These are phyloP conservation scores for Neodiprion pinetum DNA, from an alignment of 1,140 invertebrate genomes.

Conservation along the genomic window DNA sequence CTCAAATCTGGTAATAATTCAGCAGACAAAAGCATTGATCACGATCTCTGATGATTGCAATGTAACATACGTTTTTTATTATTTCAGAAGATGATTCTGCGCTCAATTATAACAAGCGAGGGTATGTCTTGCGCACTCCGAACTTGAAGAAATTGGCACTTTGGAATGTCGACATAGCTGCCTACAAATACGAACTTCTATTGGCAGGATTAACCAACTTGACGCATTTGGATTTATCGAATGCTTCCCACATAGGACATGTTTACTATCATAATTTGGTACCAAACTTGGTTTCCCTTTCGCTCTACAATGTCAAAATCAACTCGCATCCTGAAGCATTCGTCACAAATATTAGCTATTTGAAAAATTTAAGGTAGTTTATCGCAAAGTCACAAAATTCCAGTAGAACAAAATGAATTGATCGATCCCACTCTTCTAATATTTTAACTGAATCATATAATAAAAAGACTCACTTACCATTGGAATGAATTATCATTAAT, in stretches of 20 bases:
- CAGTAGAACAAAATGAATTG: constrained; percentile 54
- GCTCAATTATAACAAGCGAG: constrained; percentile 57
- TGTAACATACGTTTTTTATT: constrained; percentile 15
- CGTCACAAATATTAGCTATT: constrained; percentile 42
- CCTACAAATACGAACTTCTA: constrained; percentile 61
- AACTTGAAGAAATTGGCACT: constrained; percentile 71
- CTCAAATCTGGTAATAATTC: constrained; percentile 11
- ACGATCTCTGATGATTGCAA: constrained; percentile 11
- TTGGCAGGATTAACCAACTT: constrained; percentile 69
- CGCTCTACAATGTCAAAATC: constrained; percentile 76
- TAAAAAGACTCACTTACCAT: too few relatives aligned
- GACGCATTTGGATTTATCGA: constrained; percentile 81
- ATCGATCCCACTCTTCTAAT: constrained; percentile 65
- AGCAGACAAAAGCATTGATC: neutral
- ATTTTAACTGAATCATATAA: constrained; percentile 62
- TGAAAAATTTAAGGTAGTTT: constrained; percentile 52
- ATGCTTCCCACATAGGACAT: constrained; percentile 63
- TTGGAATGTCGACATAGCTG: constrained; percentile 59
- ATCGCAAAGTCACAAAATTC: neutral
- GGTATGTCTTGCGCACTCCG: constrained; percentile 69
- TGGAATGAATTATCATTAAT: too few relatives aligned
- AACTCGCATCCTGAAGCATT: constrained; percentile 36
- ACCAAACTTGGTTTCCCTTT: constrained; percentile 73
- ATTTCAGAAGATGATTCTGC: constrained; percentile 50
- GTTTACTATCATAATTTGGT: constrained; percentile 59